These are phyloP conservation scores for Protobothrops flavoviridis DNA, from an alignment of 2,113 vertebrate species.

Conservation along the genomic window DNA sequence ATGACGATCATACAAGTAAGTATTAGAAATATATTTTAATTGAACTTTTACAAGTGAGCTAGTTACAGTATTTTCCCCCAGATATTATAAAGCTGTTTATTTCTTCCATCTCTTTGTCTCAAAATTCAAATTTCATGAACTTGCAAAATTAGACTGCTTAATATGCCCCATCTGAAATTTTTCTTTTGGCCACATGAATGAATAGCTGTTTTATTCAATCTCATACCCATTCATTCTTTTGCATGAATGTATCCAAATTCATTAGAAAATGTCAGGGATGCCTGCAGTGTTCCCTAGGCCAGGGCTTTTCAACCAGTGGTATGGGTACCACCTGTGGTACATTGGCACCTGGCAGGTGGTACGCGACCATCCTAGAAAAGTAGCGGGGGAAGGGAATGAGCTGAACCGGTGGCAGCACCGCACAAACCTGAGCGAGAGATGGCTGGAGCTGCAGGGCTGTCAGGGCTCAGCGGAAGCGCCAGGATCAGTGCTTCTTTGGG, in stretches of 20 bases:
- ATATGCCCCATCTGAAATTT: not conserved
- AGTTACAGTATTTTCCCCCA: not conserved
- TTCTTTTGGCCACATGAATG: not conserved
- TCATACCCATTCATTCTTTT: not conserved
- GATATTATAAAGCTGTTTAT: not conserved
- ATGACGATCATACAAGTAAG: constrained; percentile 90
- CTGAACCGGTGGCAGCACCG: too few relatives aligned
- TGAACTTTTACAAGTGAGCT: not conserved
- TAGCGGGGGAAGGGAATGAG: too few relatives aligned
- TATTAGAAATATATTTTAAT: constrained; percentile 18
- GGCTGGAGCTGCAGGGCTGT: too few relatives aligned
- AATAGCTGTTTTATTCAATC: not conserved
- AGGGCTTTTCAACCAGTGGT: too few relatives aligned
- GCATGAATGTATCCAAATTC: not conserved
- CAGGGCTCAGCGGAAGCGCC: too few relatives aligned
- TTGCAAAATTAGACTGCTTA: not conserved
- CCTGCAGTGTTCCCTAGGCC: not conserved
- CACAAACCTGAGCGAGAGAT: too few relatives aligned
- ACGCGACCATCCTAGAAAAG: too few relatives aligned
- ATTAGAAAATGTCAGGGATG: not conserved
- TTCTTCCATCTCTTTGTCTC: not conserved
- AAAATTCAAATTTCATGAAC: not conserved
- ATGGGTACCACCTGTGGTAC: too few relatives aligned
- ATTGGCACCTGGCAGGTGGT: too few relatives aligned
- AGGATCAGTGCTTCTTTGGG: too few relatives aligned